Evolutionary conservation across 1,140 invertebrate species (phyloP).

Genomic region (Drosophila seguyi): DNA sequence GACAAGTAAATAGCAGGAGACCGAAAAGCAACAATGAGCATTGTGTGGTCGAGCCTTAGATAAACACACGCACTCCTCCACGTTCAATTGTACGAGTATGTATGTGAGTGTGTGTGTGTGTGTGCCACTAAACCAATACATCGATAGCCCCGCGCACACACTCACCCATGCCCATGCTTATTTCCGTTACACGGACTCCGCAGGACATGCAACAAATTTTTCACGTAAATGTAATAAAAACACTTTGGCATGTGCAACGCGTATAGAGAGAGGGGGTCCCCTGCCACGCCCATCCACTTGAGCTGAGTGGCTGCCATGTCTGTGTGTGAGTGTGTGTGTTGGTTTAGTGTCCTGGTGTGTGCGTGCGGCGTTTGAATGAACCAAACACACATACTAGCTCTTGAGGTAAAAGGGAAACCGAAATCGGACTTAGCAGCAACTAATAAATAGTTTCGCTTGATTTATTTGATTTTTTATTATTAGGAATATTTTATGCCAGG

Average conservation of each 20-base stretch:
- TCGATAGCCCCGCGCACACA: conserved; percentile 12
- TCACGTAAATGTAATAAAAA: conserved; percentile 85
- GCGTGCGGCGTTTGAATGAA: conserved; percentile 26
- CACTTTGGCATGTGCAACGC: conserved; percentile 68
- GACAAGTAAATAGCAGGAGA: conserved; percentile 68
- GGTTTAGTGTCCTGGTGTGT: conserved; percentile 32
- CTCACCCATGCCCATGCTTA: conserved; percentile 8
- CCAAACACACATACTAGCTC: conserved; percentile 16
- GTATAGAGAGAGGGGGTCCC: not conserved
- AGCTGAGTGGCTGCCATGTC: conserved; percentile 28
- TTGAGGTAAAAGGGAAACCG: not conserved
- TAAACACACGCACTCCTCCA: conserved; percentile 68
- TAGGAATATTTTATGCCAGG: conserved; percentile 75
- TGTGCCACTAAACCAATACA: conserved; percentile 63
- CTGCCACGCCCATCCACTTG: conserved; percentile 57
- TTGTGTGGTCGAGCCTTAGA: conserved; percentile 72
- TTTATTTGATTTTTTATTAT: conserved; percentile 82
- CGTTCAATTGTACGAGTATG: conserved; percentile 19
- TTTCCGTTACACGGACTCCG: conserved; percentile 66
- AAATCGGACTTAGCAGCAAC: not conserved
- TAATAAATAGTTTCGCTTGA: conserved; percentile 77
- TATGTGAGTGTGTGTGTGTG: too few species aligned
- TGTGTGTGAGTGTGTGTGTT: conserved; percentile 24
- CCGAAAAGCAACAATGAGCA: conserved; percentile 71
- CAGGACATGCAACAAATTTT: conserved; percentile 81